phyloP scores from a whole-genome alignment of 2,888 invertebrate species.

The Nymphalis c-album region DNA sequence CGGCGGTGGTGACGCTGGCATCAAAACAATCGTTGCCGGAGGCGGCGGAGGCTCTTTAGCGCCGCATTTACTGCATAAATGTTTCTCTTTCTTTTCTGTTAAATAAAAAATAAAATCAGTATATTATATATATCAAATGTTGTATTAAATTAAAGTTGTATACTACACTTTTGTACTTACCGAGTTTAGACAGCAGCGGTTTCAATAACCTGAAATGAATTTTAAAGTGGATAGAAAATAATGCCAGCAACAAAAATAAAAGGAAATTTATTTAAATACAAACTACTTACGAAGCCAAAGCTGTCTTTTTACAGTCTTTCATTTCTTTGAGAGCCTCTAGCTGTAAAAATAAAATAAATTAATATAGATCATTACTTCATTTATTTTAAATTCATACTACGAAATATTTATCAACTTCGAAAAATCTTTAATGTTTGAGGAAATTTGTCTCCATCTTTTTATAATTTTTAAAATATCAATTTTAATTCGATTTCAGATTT shows the following conservation, averaged over 20 bases:
- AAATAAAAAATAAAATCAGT: not conserved
- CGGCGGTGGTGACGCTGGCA: constrained; percentile 57
- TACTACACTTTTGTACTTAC: constrained; percentile 48
- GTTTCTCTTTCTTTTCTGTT: constrained; percentile 44
- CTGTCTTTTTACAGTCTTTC: constrained; percentile 70
- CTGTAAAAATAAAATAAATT: constrained; percentile 50
- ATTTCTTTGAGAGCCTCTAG: constrained; percentile 69
- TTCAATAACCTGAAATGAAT: constrained; percentile 60
- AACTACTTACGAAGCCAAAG: constrained; percentile 65
- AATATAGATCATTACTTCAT: too few species aligned
- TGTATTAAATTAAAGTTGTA: not conserved
- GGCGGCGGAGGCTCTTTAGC: constrained; percentile 53
- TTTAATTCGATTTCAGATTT: too few species aligned
- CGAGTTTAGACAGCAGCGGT: constrained; percentile 60
- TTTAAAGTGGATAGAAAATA: constrained; percentile 16
- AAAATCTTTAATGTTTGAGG: too few species aligned
- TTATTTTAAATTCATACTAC: too few species aligned
- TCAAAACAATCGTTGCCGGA: constrained; percentile 58
- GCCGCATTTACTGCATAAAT: constrained; percentile 40
- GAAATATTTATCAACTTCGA: too few species aligned
- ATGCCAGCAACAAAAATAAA: not conserved
- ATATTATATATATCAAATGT: not conserved
- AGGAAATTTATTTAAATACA: not conserved
- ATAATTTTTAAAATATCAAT: too few species aligned
- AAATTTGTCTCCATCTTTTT: too few species aligned